Base-by-base conservation (phyloP, 2,797 vertebrate genomes). In the Xenopus petersii region DNA sequence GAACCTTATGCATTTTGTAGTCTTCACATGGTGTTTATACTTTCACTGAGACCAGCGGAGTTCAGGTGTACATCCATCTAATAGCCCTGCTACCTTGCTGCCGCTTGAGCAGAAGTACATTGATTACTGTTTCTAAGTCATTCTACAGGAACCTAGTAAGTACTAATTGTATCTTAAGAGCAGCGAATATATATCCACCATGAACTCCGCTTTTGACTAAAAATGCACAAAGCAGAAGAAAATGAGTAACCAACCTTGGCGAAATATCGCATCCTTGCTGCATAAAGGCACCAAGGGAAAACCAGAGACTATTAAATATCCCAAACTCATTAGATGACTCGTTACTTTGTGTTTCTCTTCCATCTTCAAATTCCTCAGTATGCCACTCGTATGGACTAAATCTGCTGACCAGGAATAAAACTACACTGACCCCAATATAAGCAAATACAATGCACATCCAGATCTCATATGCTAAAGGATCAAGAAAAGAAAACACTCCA, bases 401-500 rank as follows among this genome's bases (percentile, higher is more conserved):
- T 87, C 98, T 96, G 91, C 98, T 99, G 87, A 99, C 98, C 81
- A 99, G 93, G 93, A 99, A 99, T 87, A 99, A 94, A 88, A 99
- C 97, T 88, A 99, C 97, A 84, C 97, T 99, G 89, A 99, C 98
- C 71, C 98, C 98, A 80, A 99, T 99, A 91, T 99, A 99, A 85
- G 98, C 98, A 84, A 99, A 99, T 80, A 99, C 97, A 80, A 99
- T 99, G 86, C 98, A 99, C 98, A 99, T 99, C 98, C 98, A 99
- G 90, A 99, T 99, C 91, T 99, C 97, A 82, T 99, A 99, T 36
- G 97, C 97, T 92, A 99, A 93, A 0, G 98, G 98, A 87, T 99
- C 98, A 88, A 99, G 92, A 92, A 99, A 99, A 5, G 98, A 99
- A 88, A 99, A 99, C 54, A 99, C 98, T 81, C 98, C 98, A 15